Evolutionary conservation across 2,797 vertebrate genomes (phyloP), one percentile per base, ranked within the genome.

Genomic region (Garrulus glandarius): DNA sequence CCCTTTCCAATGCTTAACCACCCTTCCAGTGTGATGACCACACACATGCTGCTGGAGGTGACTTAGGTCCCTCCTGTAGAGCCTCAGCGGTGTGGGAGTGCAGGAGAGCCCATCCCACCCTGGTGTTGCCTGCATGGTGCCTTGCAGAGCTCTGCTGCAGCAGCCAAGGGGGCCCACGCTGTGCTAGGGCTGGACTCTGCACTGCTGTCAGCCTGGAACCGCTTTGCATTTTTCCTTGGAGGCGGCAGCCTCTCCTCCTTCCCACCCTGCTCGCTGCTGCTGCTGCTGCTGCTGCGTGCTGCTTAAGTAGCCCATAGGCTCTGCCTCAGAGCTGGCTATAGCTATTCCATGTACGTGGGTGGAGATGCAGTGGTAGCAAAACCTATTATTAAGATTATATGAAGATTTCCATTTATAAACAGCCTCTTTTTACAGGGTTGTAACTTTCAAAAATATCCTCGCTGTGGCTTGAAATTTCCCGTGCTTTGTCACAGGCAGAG

Each of bases 311-410:
- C 83, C 67, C 30, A 53, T 21, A 81, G 76, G 56, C 55, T 87
- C 75, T 91, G 87, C 80, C 67, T 92, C 60, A 4, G 68, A 47
- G 39, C 68, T 65, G 89, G 84, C 87, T 89, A 8, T 5, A 37
- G 87, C 65, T 90, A 12, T 64, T 63, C 39, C 43, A 22, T 52
- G 43, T 44, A 36, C 1, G 67, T 79, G 85, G 83, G 77, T 63
- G 92, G 77, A 84, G 82, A 76, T 88, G 85, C 89, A 44, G 77
- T 15, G 67, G 92, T 64, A 96, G 94, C 85, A 96, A 95, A 94
- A 92, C 85, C 93, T 92, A 67, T 95, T 88, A 94, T 96, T 96
- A 95, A 96, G 92, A 89, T 93, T 92, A 95, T 77, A 89, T 61
- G 85, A 90, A 91, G 74, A 93, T 94, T 94, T 96, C 77, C 56